Percentiles rank a stretch among this genome's conserved stretches.
Conservation (phyloP, 2,113 vertebrate genomes). For the Sorex araneus region DNA sequence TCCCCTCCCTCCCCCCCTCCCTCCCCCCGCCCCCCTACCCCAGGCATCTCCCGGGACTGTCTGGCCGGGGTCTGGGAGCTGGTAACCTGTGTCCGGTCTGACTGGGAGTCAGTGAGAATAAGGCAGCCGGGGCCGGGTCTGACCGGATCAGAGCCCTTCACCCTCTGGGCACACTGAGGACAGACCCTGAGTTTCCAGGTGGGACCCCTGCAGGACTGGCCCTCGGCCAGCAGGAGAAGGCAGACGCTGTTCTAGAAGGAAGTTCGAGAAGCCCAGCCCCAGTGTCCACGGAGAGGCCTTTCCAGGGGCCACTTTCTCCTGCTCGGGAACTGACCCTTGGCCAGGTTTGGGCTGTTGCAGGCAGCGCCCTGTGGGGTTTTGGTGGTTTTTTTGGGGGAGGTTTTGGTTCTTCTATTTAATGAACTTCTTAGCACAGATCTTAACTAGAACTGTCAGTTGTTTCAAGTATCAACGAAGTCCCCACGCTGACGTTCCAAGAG, state of each 20-base stretch:
- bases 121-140: too few species aligned
- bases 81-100: too few species aligned
- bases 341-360: neutral
- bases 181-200: neutral
- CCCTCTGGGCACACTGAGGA: neutral
- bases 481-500: neutral
- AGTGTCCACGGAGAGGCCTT: neutral
- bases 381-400: too few species aligned
- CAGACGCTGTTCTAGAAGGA: neutral
- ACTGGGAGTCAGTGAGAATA: too few species aligned
- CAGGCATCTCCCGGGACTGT: too few species aligned
- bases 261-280: neutral
- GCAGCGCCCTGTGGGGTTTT: neutral
- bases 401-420: constrained; percentile 20
- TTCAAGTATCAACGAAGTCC: too few species aligned
- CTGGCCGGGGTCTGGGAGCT: too few species aligned
- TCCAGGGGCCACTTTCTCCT: neutral
- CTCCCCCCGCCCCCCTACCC: too few species aligned
- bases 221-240: neutral
- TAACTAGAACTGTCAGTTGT: neutral
- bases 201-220: rapidly evolving
- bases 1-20: too few species aligned
- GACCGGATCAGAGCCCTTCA: too few species aligned
- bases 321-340: neutral
- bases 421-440: constrained; percentile 7